Evolutionary conservation across 2,888 invertebrate species (phyloP).

Genomic region (Cosmorhoe ocellata): DNA sequence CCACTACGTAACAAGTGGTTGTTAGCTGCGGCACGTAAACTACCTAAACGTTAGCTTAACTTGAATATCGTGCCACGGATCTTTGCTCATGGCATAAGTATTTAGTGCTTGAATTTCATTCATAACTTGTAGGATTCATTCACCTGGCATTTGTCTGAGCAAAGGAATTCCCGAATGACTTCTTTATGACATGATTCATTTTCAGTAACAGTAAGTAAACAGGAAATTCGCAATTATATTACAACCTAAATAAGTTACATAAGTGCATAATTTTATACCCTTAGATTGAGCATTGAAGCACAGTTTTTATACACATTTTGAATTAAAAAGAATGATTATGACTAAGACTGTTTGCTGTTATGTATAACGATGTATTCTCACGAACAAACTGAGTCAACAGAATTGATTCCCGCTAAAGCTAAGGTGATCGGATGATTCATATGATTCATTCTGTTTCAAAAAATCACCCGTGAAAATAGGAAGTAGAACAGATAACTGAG

Average conservation of each 20-base stretch:
- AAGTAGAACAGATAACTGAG: conserved; percentile 12
- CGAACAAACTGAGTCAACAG: conserved; percentile 53
- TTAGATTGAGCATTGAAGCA: background rate
- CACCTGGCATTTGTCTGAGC: conserved; percentile 29
- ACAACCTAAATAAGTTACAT: no score
- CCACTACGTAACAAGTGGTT: conserved; percentile 63
- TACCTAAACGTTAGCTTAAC: conserved; percentile 36
- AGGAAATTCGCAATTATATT: conserved; percentile 9
- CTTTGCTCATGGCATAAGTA: conserved; percentile 21
- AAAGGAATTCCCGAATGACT: conserved; percentile 39
- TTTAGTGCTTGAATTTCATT: conserved; percentile 30
- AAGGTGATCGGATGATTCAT: conserved; percentile 28
- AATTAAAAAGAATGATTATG: conserved; percentile 19
- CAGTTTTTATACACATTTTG: conserved; percentile 3
- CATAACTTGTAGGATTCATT: conserved; percentile 26
- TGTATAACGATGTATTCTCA: conserved; percentile 39
- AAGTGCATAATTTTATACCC: background rate
- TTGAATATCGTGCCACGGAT: conserved; percentile 30
- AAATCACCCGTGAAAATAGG: conserved; percentile 11
- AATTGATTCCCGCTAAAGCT: conserved; percentile 47
- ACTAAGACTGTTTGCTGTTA: conserved; percentile 24
- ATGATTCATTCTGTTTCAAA: conserved; percentile 24
- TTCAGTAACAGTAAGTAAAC: conserved; percentile 30
- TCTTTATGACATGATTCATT: conserved; percentile 34
- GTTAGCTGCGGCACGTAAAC: conserved; percentile 52